A percentile compares a stretch with the other conserved stretches of the same genome.
phyloP scores from a whole-genome alignment of 2,888 invertebrate genomes.

The Mycogona germanica region DNA sequence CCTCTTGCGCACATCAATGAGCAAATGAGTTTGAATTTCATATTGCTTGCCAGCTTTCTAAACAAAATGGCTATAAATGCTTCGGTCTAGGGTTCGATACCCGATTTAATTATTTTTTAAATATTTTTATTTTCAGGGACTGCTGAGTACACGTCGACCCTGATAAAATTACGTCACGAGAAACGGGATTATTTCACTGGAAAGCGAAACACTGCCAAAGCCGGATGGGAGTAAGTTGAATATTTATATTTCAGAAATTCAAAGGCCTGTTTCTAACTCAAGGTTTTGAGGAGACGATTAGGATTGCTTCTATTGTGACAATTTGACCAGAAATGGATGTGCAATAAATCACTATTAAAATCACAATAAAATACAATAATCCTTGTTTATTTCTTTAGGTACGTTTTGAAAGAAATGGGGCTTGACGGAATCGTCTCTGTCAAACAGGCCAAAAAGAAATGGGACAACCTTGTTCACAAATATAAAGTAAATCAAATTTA shows the following conservation, averaged over 20 bases:
- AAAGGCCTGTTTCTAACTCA: no score
- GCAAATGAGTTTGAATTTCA: no score
- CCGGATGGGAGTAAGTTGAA: constrained; percentile 7
- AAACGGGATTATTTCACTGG: constrained; percentile 8
- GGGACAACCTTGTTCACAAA: constrained; percentile 14
- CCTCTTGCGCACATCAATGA: no score
- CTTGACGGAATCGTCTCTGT: constrained; percentile 2
- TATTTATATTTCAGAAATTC: not conserved
- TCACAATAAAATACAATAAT: not conserved
- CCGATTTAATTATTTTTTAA: not conserved
- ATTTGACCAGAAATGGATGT: no score
- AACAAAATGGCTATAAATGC: no score
- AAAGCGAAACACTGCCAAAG: constrained; percentile 6
- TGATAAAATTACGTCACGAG: not conserved
- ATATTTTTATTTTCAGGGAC: constrained; percentile 9
- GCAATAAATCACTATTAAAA: not conserved
- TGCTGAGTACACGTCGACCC: constrained; percentile 1
- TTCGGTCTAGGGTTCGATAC: not conserved
- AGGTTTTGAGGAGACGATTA: no score
- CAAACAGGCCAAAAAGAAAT: constrained; percentile 12
- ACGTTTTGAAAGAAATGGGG: constrained; percentile 7
- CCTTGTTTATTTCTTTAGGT: not conserved
- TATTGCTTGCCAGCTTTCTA: no score
- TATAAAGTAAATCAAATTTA: constrained; percentile 9
- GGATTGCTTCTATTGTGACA: no score